phyloP scores from a whole-genome alignment of 2,797 vertebrate genomes.

The Carapus acus region DNA sequence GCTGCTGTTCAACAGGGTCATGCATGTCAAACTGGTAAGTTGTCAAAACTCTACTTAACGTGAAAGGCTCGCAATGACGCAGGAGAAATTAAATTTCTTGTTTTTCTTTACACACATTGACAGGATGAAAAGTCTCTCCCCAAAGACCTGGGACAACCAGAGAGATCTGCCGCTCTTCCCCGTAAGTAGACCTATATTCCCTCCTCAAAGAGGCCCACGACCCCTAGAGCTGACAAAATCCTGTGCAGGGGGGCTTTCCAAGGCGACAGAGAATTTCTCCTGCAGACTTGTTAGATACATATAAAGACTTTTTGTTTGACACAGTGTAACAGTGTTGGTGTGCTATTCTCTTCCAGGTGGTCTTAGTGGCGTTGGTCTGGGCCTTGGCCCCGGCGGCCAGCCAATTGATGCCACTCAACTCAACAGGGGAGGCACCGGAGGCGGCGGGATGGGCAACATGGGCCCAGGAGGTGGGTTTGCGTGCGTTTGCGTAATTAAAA shows the following conservation, averaged over 20 bases:
- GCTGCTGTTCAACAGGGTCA: constrained; percentile 91
- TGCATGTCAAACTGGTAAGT: constrained; percentile 98
- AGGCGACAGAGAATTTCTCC: too few species aligned
- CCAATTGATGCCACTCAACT: constrained; percentile 92
- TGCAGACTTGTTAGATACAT: too few species aligned
- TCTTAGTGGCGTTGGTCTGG: constrained; percentile 91
- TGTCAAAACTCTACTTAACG: neutral
- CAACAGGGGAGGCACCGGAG: constrained; percentile 83
- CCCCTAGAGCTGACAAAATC: too few species aligned
- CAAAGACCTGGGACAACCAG: constrained; percentile 91
- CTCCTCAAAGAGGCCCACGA: neutral
- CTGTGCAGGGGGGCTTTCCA: too few species aligned
- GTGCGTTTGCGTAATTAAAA: too few species aligned
- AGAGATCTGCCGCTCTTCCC: constrained; percentile 86
- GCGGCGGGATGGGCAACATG: constrained; percentile 83
- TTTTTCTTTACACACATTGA: constrained; percentile 16
- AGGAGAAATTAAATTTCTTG: neutral
- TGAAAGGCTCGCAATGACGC: rapidly evolving
- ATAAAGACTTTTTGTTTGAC: too few species aligned
- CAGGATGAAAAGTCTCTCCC: constrained; percentile 95
- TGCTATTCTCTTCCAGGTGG: constrained; percentile 75
- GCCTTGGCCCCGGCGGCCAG: constrained; percentile 93
- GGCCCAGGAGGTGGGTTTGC: constrained; percentile 82
- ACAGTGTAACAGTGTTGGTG: too few species aligned
- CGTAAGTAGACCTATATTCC: constrained; percentile 74